Evolutionary conservation across 2,888 invertebrate species (phyloP), one percentile per base, ranked within the genome.

Genomic region (Clunio marinus): DNA sequence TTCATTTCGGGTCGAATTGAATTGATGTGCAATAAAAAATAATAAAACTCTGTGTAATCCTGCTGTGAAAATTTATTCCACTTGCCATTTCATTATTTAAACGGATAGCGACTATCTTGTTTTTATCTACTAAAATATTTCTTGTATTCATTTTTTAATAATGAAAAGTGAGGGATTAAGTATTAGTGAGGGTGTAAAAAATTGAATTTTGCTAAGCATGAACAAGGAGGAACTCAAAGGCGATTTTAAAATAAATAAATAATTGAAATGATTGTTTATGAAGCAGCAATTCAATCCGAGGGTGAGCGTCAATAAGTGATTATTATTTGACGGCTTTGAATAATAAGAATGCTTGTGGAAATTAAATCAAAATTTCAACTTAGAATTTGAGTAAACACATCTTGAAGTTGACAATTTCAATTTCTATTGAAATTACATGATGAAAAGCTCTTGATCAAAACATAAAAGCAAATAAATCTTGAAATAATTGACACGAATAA

Each of bases 11-110:
- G 25, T 51, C 46, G 7, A 45, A 65, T 10, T 46, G 17, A 17
- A 20, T 1, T 15, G n/a, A n/a, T 45, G 8, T 28, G 8, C 46
- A 66, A 35, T 66, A 46, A 55, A 35, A 66, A 66, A 55, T 66
- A 66, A 66, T 66, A 66, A 66, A 66, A 66, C 46, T 17, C 63
- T 27, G 45, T 65, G 63, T 65, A 65, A 65, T 65, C 66, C 66
- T 66, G 66, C 66, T 66, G 66, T 66, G 66, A 66, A 65, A 63
- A 25, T 66, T 37, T 25, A 66, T 66, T 65, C 27, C 66, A 55
- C 55, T 66, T 66, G 66, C 55, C 66, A 63, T 28, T 45, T 45
- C 45, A 27, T 63, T 24, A 41, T 25, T 35, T 20, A 17, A 60
- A 8, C 7, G 20, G 27, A 25, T 24, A 24, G 27, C 22, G 20